Percentiles rank a stretch among this genome's conserved stretches.
phyloP scores from a whole-genome alignment of 2,888 invertebrate species.

The Tanaodytes sp. region DNA sequence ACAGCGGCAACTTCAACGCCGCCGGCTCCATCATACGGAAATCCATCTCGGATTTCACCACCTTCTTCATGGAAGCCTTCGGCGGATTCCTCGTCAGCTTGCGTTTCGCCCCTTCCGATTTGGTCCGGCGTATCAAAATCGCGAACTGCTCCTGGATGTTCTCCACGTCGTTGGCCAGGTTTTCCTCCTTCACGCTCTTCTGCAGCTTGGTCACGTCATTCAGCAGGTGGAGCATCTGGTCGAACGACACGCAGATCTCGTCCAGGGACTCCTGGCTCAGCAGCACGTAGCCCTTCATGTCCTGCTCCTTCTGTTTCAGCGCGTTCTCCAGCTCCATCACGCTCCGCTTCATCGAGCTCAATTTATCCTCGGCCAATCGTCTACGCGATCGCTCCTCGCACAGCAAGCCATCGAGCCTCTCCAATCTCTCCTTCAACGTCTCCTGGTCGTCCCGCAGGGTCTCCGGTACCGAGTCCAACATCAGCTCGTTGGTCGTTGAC shows the following conservation, averaged over 20 bases:
- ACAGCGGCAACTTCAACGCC: too few species aligned
- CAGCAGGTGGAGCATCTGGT: constrained; percentile 62
- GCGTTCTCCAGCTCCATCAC: constrained; percentile 60
- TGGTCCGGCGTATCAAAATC: constrained; percentile 66
- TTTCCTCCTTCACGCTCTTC: not conserved
- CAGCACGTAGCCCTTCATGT: constrained; percentile 63
- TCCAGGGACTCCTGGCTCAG: constrained; percentile 66
- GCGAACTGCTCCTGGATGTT: constrained; percentile 61
- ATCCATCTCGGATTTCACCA: constrained; percentile 65
- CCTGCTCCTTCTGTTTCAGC: constrained; percentile 62
- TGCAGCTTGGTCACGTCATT: constrained; percentile 56
- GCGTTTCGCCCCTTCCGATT: constrained; percentile 56
- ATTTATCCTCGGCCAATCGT: constrained; percentile 62
- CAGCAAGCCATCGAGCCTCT: constrained; percentile 57
- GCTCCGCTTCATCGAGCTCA: constrained; percentile 59
- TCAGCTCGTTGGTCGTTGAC: constrained; percentile 8
- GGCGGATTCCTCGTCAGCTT: not conserved
- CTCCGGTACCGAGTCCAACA: constrained; percentile 37
- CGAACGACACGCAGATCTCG: constrained; percentile 65
- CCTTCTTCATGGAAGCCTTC: constrained; percentile 54
- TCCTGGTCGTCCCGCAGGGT: constrained; percentile 59
- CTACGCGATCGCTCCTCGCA: constrained; percentile 64
- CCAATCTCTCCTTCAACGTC: constrained; percentile 59
- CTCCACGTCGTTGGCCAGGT: not conserved
- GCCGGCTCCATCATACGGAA: constrained; percentile 39